These are phyloP conservation scores for Brachionichthys hirsutus DNA, from an alignment of 2,113 vertebrate species.

Conservation along the genomic window DNA sequence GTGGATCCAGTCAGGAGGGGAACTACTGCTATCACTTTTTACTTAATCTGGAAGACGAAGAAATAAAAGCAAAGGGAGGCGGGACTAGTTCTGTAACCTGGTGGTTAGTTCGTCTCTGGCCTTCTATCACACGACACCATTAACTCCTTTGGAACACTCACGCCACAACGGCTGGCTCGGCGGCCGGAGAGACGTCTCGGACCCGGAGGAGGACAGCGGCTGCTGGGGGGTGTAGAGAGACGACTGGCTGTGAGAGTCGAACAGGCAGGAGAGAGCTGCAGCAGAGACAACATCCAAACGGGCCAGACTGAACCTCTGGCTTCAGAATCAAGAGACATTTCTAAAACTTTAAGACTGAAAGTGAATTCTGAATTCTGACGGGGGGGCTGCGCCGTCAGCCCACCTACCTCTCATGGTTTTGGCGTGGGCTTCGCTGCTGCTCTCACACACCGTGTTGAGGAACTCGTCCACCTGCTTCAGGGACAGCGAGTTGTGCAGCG, in stretches of 20 bases:
- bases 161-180: conserved; percentile 84
- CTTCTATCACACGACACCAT: too few relatives aligned
- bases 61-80: too few relatives aligned
- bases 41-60: too few relatives aligned
- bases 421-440: conserved; percentile 80
- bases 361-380: too few relatives aligned
- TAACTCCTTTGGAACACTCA: conserved; percentile 79
- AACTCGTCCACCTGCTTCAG: conserved; percentile 94
- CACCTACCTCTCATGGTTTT: conserved; percentile 84
- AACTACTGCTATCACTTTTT: too few relatives aligned
- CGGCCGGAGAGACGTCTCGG: conserved; percentile 74
- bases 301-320: too few relatives aligned
- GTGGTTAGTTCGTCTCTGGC: too few relatives aligned
- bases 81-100: too few relatives aligned
- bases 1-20: too few relatives aligned
- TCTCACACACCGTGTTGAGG: conserved; percentile 85
- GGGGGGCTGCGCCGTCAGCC: too few relatives aligned
- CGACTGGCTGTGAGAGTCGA: conserved; percentile 85
- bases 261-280: conserved; percentile 79
- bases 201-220: conserved; percentile 77
- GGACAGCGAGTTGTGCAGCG: conserved; percentile 96
- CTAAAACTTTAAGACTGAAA: too few relatives aligned
- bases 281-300: conserved; percentile 2
- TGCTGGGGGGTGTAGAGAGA: conserved; percentile 82
- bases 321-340: too few relatives aligned